Base-by-base conservation (phyloP, 1,140 invertebrate genomes). In the Bombus terrestris region DNA sequence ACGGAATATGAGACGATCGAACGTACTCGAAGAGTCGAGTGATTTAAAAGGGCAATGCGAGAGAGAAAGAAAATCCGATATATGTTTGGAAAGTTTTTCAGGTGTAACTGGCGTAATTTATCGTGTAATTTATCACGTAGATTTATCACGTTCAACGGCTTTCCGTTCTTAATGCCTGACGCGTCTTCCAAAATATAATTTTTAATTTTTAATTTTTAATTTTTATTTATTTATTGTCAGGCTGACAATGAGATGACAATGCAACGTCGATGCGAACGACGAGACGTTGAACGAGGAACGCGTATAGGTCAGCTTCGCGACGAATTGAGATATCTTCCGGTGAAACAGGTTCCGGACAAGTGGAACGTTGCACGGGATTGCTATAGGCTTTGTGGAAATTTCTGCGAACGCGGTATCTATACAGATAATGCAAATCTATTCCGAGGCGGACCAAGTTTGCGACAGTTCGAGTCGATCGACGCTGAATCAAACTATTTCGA, bases 291-390 rank as follows among this genome's bases (percentile, higher is more conserved):
- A n/a, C n/a, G 71, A 13, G 22, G 28, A 15, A 72, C 53, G 57
- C 72, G 62, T 32, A 25, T 32, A n/a, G 81, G 15, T 68, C 32
- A 35, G 25, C 62, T 37, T 83, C 37, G 37, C 37, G 18, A 28
- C 28, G 22, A 59, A 83, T 78, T 59, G 82, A 83, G 74, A 78
- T 39, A 28, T 83, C 64, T 83, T 1, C 3, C 10, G 35, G 82
- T 2, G 35, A 41, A 83, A 83, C 81, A 64, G 32, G 43, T 68
- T 77, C 10, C 37, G 28, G 62, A 39, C 72, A 57, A 32, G 9
- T 57, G 73, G 28, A 77, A 83, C 43, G 72, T 35, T 39, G 41
- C 57, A 39, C 35, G 37, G 13, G 47, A 74, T 43, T 8, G 28
- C 28, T 10, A 32, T 2, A 13, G 12, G 32, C 22, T 37, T 82